Base-by-base conservation (phyloP, 2,797 vertebrate genomes). In the Lophotriccus pileatus region DNA sequence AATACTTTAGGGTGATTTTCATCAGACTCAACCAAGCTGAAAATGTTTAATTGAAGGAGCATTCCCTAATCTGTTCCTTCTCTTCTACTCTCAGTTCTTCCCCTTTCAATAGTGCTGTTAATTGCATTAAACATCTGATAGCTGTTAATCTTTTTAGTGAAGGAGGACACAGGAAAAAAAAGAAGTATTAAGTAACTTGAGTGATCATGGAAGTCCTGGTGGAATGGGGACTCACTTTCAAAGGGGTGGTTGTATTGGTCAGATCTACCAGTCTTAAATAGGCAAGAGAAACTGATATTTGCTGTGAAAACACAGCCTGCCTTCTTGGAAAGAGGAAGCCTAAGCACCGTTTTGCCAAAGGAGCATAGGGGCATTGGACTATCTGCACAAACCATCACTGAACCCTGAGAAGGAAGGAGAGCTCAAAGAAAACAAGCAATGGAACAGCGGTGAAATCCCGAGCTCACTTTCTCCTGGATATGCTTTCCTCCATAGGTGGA, bases 21-120 rank as follows among this genome's bases (percentile, higher is more conserved):
- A 67, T 81, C 58, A 62, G 46, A 62, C 25, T 25, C 0, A 88
- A 69, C 73, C 32, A 88, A 93, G 46, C 23, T 69, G 76, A 88
- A 93, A 93, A 78, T 28, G 34, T 49, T 69, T 75, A 72, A 94
- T 47, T 90, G 83, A 88, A 90, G 82, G 53, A 93, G 6, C 46
- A 70, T 64, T 90, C 28, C 58, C 28, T 81, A 81, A 90, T 75
- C 69, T 47, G 22, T 58, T 81, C 53, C 68, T 92, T 77, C 56
- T 87, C 47, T 47, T 91, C 76, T 66, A 34, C 37, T n/a, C 56
- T 58, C n/a, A 67, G 58, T 59, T 91, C 69, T 81, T 83, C 58
- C n/a, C 23, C 28, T 88, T 88, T 91, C 9, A 13, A 78, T 53
- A 58, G 18, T 55, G 39, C 21, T 70, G 46, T 55, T 94, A 94